Evolutionary conservation across 2,888 invertebrate species (phyloP).

Genomic region (Apamea crenata): DNA sequence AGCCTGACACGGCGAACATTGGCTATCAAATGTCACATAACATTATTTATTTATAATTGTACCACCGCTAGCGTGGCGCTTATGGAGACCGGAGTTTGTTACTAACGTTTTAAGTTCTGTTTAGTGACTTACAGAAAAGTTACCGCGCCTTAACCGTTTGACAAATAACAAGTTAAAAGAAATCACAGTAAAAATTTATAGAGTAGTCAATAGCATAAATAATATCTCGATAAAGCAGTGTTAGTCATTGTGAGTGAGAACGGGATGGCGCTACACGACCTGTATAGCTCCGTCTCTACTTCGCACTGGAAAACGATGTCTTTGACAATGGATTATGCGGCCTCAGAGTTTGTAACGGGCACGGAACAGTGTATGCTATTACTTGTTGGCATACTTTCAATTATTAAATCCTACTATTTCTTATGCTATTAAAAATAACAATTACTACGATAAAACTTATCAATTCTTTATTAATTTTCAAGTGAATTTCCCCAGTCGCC

Average conservation of each 20-base stretch:
- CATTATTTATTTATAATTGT: conserved; percentile 41
- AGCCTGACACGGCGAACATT: conserved; percentile 61
- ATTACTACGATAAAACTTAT: neutral
- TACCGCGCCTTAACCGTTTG: too few relatives aligned
- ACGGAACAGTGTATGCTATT: neutral
- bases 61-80: conserved; percentile 26
- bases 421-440: neutral
- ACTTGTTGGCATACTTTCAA: neutral
- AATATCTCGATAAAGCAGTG: neutral
- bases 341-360: neutral
- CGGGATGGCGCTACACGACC: neutral
- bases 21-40: conserved; percentile 27
- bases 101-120: neutral
- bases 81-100: neutral
- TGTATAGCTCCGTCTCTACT: neutral
- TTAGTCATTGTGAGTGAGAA: neutral
- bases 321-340: neutral
- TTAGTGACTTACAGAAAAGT: neutral
- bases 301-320: neutral
- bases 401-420: neutral
- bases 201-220: neutral
- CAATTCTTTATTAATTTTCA: neutral
- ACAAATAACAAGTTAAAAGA: neutral
- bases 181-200: neutral
- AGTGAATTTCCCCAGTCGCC: conserved; percentile 25